These are phyloP conservation scores for Himalopsyche anomala DNA, from an alignment of 2,888 invertebrate species.

Conservation along the genomic window DNA sequence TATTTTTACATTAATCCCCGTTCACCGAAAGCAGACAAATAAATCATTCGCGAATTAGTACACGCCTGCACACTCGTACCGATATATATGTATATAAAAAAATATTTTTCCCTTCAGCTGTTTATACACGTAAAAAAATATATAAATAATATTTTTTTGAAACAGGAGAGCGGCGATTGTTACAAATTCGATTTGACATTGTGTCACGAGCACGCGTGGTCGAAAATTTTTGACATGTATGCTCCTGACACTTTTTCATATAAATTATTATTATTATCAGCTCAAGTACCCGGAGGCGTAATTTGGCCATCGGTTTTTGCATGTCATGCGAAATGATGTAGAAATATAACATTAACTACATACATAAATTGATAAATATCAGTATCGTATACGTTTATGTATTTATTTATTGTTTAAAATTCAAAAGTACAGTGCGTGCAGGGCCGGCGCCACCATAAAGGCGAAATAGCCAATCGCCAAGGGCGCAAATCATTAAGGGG, in stretches of 20 bases:
- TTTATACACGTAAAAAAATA: not conserved
- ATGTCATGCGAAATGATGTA: not conserved
- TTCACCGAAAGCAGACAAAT: constrained; percentile 39
- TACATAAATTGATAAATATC: too few relatives aligned
- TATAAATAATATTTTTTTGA: constrained; percentile 1
- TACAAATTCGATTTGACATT: constrained; percentile 43
- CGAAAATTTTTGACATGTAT: constrained; percentile 27
- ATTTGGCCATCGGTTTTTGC: not conserved
- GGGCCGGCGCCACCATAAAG: too few relatives aligned
- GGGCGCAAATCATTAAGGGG: too few relatives aligned
- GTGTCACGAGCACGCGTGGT: constrained; percentile 15
- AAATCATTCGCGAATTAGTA: constrained; percentile 39
- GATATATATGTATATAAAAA: not conserved
- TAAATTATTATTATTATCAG: constrained; percentile 40
- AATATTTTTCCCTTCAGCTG: not conserved
- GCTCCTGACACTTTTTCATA: constrained; percentile 35
- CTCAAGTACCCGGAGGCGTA: not conserved
- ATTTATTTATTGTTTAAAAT: too few relatives aligned
- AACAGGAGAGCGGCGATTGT: constrained; percentile 21
- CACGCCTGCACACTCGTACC: not conserved
- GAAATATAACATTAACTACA: too few relatives aligned
- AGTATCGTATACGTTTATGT: too few relatives aligned
- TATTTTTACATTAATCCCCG: constrained; percentile 29
- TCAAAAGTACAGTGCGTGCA: too few relatives aligned
- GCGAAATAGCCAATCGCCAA: too few relatives aligned